Percentiles rank a stretch among this genome's conserved stretches.
Evolutionary conservation across 2,888 invertebrate genomes (phyloP).

Genomic region (Chrysodeixis includens): DNA sequence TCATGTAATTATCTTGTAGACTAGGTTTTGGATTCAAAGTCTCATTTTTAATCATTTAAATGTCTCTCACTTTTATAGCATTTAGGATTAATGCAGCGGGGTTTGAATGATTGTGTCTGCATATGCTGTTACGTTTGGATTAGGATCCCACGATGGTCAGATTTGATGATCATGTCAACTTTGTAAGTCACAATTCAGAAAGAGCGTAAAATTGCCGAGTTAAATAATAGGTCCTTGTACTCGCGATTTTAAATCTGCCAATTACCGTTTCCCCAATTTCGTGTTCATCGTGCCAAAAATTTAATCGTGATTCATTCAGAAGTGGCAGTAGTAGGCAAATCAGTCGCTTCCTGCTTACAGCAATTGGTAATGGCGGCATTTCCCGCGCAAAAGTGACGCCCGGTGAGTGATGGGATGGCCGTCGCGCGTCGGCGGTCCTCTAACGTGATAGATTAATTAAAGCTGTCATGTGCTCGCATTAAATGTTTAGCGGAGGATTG

Average conservation of each 20-base stretch:
- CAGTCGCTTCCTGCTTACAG: slow-evolving; percentile 81
- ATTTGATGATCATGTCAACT: not conserved
- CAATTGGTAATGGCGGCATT: slow-evolving; percentile 77
- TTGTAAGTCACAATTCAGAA: not conserved
- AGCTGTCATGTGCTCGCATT: slow-evolving; percentile 54
- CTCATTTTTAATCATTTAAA: not conserved
- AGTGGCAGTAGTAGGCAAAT: slow-evolving; percentile 69
- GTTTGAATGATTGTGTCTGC: not conserved
- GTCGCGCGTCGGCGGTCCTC: slow-evolving; percentile 40
- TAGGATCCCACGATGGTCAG: not conserved
- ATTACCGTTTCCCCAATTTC: slow-evolving; percentile 65
- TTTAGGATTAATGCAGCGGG: not conserved
- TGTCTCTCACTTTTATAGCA: not conserved
- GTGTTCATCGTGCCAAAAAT: slow-evolving; percentile 66
- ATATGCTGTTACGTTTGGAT: not conserved
- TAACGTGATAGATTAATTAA: slow-evolving; percentile 51
- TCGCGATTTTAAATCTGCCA: slow-evolving; percentile 43
- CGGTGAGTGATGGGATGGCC: slow-evolving; percentile 58
- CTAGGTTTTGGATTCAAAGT: not conserved
- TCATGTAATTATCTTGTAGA: slow-evolving; percentile 12
- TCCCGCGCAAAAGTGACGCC: slow-evolving; percentile 79
- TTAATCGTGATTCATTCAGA: slow-evolving; percentile 67
- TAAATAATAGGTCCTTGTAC: slow-evolving; percentile 20
- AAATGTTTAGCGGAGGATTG: slow-evolving; percentile 48
- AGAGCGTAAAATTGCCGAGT: slow-evolving; percentile 13